Percentiles rank a stretch among this genome's conserved stretches.
These are phyloP conservation scores for Dolichotis patagonum DNA, from an alignment of 2,113 vertebrate species.

Conservation along the genomic window DNA sequence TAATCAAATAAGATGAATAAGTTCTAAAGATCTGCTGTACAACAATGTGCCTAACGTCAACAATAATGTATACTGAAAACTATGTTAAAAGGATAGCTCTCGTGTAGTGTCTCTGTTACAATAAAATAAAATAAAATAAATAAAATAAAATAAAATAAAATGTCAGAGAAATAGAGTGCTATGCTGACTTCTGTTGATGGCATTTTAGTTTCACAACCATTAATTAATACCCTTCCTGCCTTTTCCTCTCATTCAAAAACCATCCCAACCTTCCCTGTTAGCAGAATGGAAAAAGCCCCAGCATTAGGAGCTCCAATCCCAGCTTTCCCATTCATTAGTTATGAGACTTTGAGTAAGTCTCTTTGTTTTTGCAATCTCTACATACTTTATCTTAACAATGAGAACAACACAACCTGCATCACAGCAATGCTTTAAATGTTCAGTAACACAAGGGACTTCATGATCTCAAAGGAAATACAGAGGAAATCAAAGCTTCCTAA, in stretches of 20 bases:
- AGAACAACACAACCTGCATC: background rate
- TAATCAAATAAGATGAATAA: background rate
- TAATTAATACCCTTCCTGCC: background rate
- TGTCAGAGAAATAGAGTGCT: background rate
- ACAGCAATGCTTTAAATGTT: background rate
- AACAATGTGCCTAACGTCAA: background rate
- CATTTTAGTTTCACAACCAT: constrained; percentile 7
- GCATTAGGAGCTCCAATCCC: background rate
- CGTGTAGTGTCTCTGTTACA: background rate
- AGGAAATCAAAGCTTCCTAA: constrained; percentile 41
- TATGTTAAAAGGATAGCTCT: background rate
- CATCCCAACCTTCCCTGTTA: background rate
- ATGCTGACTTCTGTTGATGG: background rate
- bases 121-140: background rate
- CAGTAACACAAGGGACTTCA: background rate
- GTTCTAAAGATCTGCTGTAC: background rate
- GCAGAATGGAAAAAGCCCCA: background rate
- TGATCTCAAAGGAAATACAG: constrained; percentile 13
- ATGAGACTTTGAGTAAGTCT: background rate
- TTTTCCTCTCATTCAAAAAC: background rate
- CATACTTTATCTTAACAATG: constrained; percentile 9
- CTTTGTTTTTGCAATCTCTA: constrained; percentile 38
- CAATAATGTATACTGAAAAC: background rate
- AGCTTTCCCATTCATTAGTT: background rate
- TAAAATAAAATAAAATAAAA: background rate